A percentile compares a stretch with the other conserved stretches of the same genome.
Evolutionary conservation across 2,888 invertebrate species (phyloP).

Genomic region (Megalurothrips usitatus): DNA sequence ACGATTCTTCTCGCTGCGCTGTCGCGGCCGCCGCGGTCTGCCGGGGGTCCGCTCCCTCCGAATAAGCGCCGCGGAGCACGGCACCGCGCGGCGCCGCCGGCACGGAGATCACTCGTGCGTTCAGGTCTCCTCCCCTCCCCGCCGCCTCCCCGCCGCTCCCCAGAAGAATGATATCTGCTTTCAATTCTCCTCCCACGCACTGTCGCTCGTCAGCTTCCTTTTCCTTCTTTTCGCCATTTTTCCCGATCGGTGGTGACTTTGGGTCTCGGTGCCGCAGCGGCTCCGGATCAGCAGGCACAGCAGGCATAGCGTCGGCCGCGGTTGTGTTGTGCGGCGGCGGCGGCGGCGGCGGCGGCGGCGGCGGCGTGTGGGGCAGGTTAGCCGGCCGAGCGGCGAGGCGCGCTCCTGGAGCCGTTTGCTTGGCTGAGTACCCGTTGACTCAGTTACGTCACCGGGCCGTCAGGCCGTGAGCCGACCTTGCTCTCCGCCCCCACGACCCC

Average conservation of each 20-base stretch:
- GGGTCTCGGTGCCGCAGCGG: no score
- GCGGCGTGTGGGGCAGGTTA: no score
- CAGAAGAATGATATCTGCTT: background rate
- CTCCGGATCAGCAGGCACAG: no score
- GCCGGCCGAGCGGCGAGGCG: no score
- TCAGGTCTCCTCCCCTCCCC: background rate
- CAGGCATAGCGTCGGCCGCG: no score
- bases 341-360: no score
- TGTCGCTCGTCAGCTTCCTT: no score
- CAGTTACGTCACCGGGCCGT: conserved; percentile 2
- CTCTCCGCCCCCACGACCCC: background rate
- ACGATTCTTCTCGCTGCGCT: background rate
- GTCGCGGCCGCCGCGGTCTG: background rate
- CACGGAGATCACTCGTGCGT: conserved; percentile 10
- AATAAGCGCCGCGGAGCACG: background rate
- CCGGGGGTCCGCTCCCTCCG: background rate
- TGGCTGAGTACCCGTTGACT: conserved; percentile 18
- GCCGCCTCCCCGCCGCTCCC: background rate
- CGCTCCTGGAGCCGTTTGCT: background rate
- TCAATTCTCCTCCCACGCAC: no score
- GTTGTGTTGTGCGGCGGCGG: no score
- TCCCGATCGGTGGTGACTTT: no score
- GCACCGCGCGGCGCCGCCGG: background rate
- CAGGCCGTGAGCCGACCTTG: background rate
- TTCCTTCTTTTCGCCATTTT: no score